A percentile compares a stretch with the other conserved stretches of the same genome.
Conservation (phyloP, 2,888 invertebrate genomes). For the Lottia scabra region DNA sequence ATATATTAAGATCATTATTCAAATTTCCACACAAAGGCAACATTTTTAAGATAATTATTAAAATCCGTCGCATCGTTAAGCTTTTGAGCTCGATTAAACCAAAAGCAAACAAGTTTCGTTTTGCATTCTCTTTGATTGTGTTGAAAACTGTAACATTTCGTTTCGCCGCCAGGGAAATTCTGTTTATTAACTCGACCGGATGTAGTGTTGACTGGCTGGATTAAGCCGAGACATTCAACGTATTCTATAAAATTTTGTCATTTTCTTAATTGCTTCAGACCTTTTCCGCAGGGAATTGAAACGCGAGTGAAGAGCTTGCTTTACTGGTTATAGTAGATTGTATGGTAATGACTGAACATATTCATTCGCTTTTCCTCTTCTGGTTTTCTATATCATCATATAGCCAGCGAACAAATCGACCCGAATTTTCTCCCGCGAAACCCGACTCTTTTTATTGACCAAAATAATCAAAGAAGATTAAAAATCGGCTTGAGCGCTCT, state of each 20-base stretch:
- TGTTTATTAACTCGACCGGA: constrained; percentile 4
- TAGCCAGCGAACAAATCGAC: too few relatives aligned
- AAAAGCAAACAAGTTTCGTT: not conserved
- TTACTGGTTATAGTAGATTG: not conserved
- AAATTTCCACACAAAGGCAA: too few relatives aligned
- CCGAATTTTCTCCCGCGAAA: too few relatives aligned
- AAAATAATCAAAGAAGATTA: constrained; percentile 5
- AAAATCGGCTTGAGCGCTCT: not conserved
- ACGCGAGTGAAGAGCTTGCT: not conserved
- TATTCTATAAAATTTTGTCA: constrained; percentile 6
- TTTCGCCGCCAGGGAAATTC: constrained; percentile 7
- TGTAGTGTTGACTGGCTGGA: not conserved
- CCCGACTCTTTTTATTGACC: not conserved
- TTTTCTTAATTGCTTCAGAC: constrained; percentile 6
- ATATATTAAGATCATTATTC: too few relatives aligned
- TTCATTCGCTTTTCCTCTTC: too few relatives aligned
- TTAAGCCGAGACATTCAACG: constrained; percentile 1
- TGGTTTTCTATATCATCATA: too few relatives aligned
- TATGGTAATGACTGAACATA: not conserved
- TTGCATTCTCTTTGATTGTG: not conserved
- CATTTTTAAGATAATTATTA: not conserved
- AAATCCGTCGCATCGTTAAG: not conserved
- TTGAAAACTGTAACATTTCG: not conserved
- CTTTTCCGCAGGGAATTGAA: not conserved
- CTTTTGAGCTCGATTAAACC: not conserved